Percentiles rank a stretch among this genome's conserved stretches.
Conservation (phyloP, 2,888 invertebrate species). For the Leistus spinibarbis region DNA sequence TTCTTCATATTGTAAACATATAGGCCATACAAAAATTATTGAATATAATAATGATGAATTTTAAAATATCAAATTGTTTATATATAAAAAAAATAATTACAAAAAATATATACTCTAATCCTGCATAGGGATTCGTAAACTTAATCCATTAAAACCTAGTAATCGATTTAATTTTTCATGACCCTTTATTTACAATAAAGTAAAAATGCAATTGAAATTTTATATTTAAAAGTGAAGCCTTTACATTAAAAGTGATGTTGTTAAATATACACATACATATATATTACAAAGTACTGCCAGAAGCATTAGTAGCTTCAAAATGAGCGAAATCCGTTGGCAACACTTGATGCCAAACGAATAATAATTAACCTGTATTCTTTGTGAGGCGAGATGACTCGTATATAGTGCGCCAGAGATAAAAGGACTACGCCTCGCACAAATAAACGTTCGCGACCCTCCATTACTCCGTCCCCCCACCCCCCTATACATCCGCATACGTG, state of each 20-base stretch:
- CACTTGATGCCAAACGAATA: slow-evolving; percentile 34
- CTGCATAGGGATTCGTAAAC: no score
- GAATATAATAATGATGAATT: no score
- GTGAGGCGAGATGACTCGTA: background rate
- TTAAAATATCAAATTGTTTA: no score
- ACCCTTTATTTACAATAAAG: background rate
- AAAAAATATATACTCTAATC: no score
- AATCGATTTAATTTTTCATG: no score
- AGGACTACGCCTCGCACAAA: background rate
- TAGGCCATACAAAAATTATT: no score
- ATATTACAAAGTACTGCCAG: background rate
- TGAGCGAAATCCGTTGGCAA: no score
- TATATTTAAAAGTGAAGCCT: slow-evolving; percentile 43
- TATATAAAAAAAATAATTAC: no score
- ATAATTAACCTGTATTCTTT: slow-evolving; percentile 26
- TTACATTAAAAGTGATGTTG: slow-evolving; percentile 14
- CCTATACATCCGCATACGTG: background rate
- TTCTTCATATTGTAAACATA: no score
- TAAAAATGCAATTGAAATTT: slow-evolving; percentile 40
- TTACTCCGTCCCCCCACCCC: background rate
- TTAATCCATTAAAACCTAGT: no score
- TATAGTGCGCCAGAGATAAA: background rate
- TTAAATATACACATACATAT: background rate
- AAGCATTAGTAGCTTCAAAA: background rate
- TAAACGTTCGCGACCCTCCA: slow-evolving; percentile 1